These are phyloP conservation scores for Tapirus terrestris DNA, from an alignment of 2,113 vertebrate genomes.

Conservation along the genomic window DNA sequence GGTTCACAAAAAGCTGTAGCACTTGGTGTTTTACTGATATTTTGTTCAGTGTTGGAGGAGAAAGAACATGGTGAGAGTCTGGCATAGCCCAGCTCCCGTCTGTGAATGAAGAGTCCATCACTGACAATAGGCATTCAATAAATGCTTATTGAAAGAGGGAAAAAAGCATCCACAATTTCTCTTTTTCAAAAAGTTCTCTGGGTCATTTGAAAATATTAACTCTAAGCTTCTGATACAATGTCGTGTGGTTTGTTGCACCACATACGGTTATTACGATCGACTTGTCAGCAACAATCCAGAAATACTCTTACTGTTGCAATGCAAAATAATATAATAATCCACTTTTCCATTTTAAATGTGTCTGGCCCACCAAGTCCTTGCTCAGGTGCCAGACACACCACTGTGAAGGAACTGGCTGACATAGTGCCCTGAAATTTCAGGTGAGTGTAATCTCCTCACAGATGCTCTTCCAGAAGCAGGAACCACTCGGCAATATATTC, in stretches of 20 bases:
- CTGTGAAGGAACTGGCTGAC: slow-evolving; percentile 15
- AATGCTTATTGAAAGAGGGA: background rate
- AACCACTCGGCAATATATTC: slow-evolving; percentile 21
- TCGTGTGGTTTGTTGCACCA: slow-evolving; percentile 6
- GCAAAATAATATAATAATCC: slow-evolving; percentile 52
- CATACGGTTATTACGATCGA: slow-evolving; percentile 59
- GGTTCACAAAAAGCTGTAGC: background rate
- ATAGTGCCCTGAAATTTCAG: slow-evolving; percentile 20
- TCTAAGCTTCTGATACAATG: slow-evolving; percentile 54
- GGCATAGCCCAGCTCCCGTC: background rate
- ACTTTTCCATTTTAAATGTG: slow-evolving; percentile 42
- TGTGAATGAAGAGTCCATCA: background rate
- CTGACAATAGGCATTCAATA: slow-evolving; percentile 35
- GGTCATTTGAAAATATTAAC: slow-evolving; percentile 45
- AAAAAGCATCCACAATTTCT: background rate
- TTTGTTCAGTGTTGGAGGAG: slow-evolving; percentile 23
- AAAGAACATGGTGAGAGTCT: slow-evolving; percentile 31
- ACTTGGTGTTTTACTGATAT: background rate
- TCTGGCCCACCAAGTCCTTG: slow-evolving; percentile 34
- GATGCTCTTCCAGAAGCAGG: background rate
- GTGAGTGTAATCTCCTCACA: background rate
- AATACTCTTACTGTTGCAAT: slow-evolving; percentile 52
- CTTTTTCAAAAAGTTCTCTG: background rate
- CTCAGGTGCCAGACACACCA: background rate
- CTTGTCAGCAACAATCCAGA: slow-evolving; percentile 57